Evolutionary conservation across 2,113 vertebrate species (phyloP).

Genomic region (Heterocephalus glaber): DNA sequence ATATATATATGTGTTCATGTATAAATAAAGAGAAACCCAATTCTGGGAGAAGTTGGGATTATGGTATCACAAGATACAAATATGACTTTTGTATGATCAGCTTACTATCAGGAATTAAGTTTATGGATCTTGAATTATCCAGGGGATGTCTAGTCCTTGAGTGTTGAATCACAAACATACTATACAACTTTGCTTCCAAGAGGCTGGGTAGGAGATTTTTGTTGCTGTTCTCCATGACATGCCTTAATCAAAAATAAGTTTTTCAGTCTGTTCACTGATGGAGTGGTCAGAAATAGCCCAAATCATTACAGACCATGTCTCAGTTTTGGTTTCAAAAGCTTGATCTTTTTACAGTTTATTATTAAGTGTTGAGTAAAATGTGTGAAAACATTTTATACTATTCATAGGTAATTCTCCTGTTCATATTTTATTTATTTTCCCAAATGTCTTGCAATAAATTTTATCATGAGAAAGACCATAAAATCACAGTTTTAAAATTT

Average conservation of each 20-base stretch:
- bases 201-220: neutral
- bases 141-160: neutral
- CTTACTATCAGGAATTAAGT: neutral
- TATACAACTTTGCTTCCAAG: neutral
- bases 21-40: neutral
- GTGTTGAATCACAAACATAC: neutral
- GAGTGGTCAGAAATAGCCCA: neutral
- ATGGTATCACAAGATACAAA: neutral
- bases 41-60: neutral
- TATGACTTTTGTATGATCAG: neutral
- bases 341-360: neutral
- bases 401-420: neutral
- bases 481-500: neutral
- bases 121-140: neutral
- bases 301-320: neutral
- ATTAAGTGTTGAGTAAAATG: neutral
- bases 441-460: neutral
- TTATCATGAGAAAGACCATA: slow-evolving; percentile 8
- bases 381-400: neutral
- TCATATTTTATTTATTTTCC: neutral
- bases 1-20: neutral
- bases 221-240: neutral
- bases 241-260: neutral
- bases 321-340: slow-evolving; percentile 3
- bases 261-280: neutral